Percentiles rank a stretch among this genome's conserved stretches.
These are phyloP conservation scores for Drosophila malerkotliana DNA, from an alignment of 1,140 invertebrate genomes.

Conservation along the genomic window DNA sequence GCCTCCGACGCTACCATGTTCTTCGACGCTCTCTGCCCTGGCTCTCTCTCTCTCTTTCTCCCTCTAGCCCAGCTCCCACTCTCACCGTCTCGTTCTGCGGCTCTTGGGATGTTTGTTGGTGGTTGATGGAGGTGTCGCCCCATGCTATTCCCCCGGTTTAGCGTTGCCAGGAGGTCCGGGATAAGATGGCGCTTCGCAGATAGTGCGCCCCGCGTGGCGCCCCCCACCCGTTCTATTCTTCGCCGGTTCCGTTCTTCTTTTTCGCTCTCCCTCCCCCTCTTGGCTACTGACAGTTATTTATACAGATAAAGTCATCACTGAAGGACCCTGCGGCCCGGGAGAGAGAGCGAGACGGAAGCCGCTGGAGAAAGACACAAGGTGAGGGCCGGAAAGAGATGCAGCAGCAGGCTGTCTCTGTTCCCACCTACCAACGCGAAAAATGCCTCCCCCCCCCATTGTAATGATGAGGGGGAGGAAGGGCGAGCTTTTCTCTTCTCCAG, in stretches of 20 bases:
- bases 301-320: constrained; percentile 82
- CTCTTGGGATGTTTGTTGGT: constrained; percentile 31
- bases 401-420: constrained; percentile 9
- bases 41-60: constrained; percentile 15
- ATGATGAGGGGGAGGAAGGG: constrained; percentile 35
- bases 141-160: constrained; percentile 38
- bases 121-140: constrained; percentile 44
- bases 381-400: constrained; percentile 7
- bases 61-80: constrained; percentile 15
- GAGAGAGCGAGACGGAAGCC: constrained; percentile 25
- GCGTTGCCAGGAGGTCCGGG: constrained; percentile 48
- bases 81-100: constrained; percentile 3
- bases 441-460: constrained; percentile 24
- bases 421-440: constrained; percentile 30
- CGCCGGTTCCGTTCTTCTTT: constrained; percentile 1
- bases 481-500: constrained; percentile 3
- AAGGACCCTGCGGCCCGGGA: constrained; percentile 55
- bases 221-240: neutral
- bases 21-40: constrained; percentile 26
- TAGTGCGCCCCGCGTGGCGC: constrained; percentile 9
- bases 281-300: constrained; percentile 74
- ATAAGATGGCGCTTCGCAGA: constrained; percentile 65
- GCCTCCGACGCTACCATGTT: constrained; percentile 33
- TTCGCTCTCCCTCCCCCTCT: constrained; percentile 19
- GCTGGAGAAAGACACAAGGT: constrained; percentile 11